Conservation (phyloP, 2,888 invertebrate genomes). For the Crocallis elinguaria region DNA sequence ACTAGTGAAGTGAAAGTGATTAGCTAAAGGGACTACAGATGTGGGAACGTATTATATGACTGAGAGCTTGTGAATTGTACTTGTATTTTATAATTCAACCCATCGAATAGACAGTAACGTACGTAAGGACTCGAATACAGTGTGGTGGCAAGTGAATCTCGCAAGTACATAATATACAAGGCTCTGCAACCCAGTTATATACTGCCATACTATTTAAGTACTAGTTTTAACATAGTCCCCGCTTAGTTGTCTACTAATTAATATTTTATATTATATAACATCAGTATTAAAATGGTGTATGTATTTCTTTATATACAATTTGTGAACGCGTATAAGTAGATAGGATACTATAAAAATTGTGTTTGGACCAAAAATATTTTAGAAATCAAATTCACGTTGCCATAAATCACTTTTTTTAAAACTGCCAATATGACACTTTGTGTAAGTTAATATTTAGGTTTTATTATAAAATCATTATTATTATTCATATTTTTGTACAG, state of each 20-base stretch:
- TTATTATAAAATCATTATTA: slow-evolving; percentile 46
- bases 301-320: slow-evolving; percentile 71
- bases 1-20: slow-evolving; percentile 49
- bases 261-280: slow-evolving; percentile 71
- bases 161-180: slow-evolving; percentile 59
- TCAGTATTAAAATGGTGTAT: slow-evolving; percentile 83
- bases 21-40: slow-evolving; percentile 41
- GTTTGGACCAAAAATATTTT: slow-evolving; percentile 82
- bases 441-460: slow-evolving; percentile 55
- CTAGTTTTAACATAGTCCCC: slow-evolving; percentile 73
- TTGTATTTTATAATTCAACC: slow-evolving; percentile 67
- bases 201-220: slow-evolving; percentile 83
- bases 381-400: slow-evolving; percentile 82
- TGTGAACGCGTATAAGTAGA: slow-evolving; percentile 68
- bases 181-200: slow-evolving; percentile 64
- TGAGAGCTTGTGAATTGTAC: slow-evolving; percentile 56
- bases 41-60: slow-evolving; percentile 44
- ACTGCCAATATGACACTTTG: slow-evolving; percentile 82
- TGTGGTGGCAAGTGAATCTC: slow-evolving; percentile 71
- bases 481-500: slow-evolving; percentile 66
- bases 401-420: slow-evolving; percentile 65
- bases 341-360: slow-evolving; percentile 56
- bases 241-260: slow-evolving; percentile 74
- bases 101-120: slow-evolving; percentile 76
- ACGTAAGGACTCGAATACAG: slow-evolving; percentile 68